phyloP scores from a whole-genome alignment of 2,797 vertebrate species.

The Etheostoma perlongum region DNA sequence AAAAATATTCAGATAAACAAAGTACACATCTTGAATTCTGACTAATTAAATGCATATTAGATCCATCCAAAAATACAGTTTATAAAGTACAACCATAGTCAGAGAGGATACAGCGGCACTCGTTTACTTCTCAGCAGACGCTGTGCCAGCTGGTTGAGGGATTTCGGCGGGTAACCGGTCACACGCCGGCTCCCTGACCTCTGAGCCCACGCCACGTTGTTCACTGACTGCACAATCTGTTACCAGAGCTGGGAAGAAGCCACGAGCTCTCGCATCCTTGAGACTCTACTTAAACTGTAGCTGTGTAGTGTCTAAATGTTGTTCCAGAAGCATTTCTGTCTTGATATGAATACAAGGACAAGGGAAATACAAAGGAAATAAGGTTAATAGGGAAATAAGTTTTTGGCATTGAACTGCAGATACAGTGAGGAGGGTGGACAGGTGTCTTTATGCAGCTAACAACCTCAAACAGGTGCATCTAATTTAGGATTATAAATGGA shows the following conservation, averaged over 20 bases:
- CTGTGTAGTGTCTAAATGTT: neutral
- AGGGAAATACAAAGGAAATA: neutral
- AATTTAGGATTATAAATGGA: no score
- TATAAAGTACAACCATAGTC: neutral
- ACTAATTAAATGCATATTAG: no score
- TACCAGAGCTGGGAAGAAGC: conserved; percentile 1
- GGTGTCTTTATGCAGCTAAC: no score
- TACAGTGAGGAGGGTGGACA: no score
- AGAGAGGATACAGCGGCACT: neutral
- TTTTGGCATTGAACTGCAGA: conserved; percentile 1
- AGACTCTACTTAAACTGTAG: conserved; percentile 2
- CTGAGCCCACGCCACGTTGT: neutral
- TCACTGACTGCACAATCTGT: conserved; percentile 30
- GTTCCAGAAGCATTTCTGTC: conserved; percentile 11
- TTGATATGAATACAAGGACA: neutral
- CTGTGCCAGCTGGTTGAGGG: neutral
- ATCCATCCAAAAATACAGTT: neutral
- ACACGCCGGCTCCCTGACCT: conserved; percentile 8
- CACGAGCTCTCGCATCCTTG: neutral
- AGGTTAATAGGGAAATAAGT: no score
- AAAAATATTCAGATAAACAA: no score
- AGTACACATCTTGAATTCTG: no score
- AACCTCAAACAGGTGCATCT: no score
- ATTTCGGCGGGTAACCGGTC: neutral
- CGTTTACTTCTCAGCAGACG: neutral